Percentiles rank a stretch among this genome's conserved stretches.
Conservation (phyloP, 2,888 invertebrate species). For the Acronicta alni region DNA sequence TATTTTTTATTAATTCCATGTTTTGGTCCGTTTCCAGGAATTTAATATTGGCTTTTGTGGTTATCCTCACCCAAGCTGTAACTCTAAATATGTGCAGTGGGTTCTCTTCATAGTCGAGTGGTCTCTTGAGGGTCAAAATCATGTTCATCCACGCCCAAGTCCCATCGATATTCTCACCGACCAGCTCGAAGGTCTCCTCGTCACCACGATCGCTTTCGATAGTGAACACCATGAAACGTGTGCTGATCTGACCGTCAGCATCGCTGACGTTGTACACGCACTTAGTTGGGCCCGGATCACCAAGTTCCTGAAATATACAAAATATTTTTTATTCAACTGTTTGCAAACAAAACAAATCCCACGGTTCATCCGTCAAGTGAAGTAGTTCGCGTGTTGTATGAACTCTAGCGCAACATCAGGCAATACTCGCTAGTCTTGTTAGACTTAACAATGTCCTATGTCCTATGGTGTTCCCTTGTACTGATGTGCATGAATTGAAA, state of each 20-base stretch:
- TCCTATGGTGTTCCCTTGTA: too few species aligned
- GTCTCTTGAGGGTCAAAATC: conserved; percentile 67
- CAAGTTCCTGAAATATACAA: conserved; percentile 80
- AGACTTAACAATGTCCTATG: too few species aligned
- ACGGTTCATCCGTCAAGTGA: too few species aligned
- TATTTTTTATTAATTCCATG: too few species aligned
- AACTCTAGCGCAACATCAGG: too few species aligned
- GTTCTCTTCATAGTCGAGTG: conserved; percentile 82
- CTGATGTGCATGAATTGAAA: too few species aligned
- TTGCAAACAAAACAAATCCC: too few species aligned
- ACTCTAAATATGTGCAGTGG: conserved; percentile 88
- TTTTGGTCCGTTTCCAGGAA: too few species aligned
- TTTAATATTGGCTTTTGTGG: not conserved
- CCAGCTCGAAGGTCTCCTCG: conserved; percentile 75
- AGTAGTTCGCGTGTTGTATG: too few species aligned
- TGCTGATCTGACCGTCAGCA: conserved; percentile 81
- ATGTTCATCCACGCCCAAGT: conserved; percentile 76
- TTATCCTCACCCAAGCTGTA: conserved; percentile 84
- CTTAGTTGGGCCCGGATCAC: conserved; percentile 70
- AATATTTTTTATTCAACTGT: not conserved
- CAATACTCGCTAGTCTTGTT: too few species aligned
- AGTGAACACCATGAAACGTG: conserved; percentile 76
- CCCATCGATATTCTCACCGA: conserved; percentile 60
- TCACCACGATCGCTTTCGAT: conserved; percentile 79
- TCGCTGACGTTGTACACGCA: conserved; percentile 81